These are phyloP conservation scores for Sipha flava DNA, from an alignment of 1,140 invertebrate genomes.

Conservation along the genomic window DNA sequence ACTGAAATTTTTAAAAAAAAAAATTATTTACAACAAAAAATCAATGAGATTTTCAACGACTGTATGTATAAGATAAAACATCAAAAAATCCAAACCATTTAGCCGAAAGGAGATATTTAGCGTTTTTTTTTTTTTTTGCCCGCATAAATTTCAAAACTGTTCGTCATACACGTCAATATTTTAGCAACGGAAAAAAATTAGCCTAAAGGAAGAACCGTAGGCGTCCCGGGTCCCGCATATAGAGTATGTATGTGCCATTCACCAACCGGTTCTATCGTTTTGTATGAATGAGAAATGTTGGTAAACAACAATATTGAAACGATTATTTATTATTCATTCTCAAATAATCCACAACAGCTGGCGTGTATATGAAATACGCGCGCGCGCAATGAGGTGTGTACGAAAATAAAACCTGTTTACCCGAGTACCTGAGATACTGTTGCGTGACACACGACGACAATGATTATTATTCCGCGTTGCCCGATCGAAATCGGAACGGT, in stretches of 20 bases:
- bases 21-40: no score
- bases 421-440: not conserved
- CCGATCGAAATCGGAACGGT: no score
- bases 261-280: conserved; percentile 2
- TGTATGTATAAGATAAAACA: no score
- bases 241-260: not conserved
- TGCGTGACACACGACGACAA: not conserved
- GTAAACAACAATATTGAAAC: conserved; percentile 27
- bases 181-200: not conserved
- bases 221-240: not conserved
- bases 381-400: not conserved
- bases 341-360: not conserved
- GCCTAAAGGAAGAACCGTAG: not conserved
- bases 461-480: no score
- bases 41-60: no score
- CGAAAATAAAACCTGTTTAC: conserved; percentile 1
- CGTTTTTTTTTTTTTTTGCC: no score
- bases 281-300: conserved; percentile 7
- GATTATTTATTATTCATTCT: conserved; percentile 26
- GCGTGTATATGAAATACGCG: not conserved
- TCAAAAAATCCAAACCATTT: no score
- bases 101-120: no score
- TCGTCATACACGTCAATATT: conserved; percentile 3
- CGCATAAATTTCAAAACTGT: no score
- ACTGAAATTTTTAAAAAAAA: no score